A percentile compares a stretch with the other conserved stretches of the same genome.
These are phyloP conservation scores for Pheosia tremula DNA, from an alignment of 2,888 invertebrate genomes.

Conservation along the genomic window DNA sequence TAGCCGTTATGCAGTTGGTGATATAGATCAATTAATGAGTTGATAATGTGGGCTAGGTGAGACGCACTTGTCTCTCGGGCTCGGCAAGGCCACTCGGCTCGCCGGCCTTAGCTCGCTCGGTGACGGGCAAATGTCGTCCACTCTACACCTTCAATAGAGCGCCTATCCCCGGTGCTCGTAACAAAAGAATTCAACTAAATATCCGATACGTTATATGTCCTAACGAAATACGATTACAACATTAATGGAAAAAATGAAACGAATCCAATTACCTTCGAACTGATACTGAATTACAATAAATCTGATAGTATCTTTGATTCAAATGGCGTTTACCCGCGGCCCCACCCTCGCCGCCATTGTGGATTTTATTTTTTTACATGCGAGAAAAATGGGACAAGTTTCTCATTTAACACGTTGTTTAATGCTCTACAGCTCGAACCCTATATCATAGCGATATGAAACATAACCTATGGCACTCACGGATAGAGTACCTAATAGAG, in stretches of 20 bases:
- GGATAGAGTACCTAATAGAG: too few relatives aligned
- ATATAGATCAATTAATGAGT: slow-evolving; percentile 24
- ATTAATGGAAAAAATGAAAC: background rate
- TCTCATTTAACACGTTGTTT: too few relatives aligned
- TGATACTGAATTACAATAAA: background rate
- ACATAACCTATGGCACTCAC: too few relatives aligned
- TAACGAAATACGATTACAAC: slow-evolving; percentile 20
- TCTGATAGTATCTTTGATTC: too few relatives aligned
- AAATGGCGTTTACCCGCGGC: too few relatives aligned
- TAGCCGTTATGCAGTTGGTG: background rate
- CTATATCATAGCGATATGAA: too few relatives aligned
- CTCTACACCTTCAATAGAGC: slow-evolving; percentile 31
- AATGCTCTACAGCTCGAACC: too few relatives aligned
- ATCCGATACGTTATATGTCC: slow-evolving; percentile 21
- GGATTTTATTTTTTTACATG: too few relatives aligned
- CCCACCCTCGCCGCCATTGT: too few relatives aligned
- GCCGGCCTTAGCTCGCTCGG: slow-evolving; percentile 61
- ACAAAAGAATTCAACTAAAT: slow-evolving; percentile 32
- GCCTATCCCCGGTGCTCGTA: slow-evolving; percentile 42
- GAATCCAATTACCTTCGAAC: too few relatives aligned
- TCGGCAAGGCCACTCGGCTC: slow-evolving; percentile 62
- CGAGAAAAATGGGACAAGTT: too few relatives aligned
- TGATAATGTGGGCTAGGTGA: slow-evolving; percentile 17
- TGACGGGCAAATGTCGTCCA: slow-evolving; percentile 71
- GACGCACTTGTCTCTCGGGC: slow-evolving; percentile 67